Evolutionary conservation across 2,888 invertebrate genomes (phyloP), one percentile per base, ranked within the genome.

Genomic region (Archips crataeganus): DNA sequence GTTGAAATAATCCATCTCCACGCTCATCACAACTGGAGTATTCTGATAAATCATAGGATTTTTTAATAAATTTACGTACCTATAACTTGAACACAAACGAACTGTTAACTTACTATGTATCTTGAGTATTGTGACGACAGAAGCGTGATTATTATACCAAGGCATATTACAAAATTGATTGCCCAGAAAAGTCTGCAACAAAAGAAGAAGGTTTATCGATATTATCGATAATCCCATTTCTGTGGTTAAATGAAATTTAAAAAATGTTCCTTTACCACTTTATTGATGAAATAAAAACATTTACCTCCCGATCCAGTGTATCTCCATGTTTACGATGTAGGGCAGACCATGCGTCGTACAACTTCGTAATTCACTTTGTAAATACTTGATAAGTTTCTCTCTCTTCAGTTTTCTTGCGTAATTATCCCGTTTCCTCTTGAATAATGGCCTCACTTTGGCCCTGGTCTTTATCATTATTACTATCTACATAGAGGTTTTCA

Each of bases 1-100:
- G 74, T 96, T 95, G 78, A 96, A 95, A 80, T 96, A 95, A 84
- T 97, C 96, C 81, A 96, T 95, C 85, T 97, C 97, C 87, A 97
- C 96, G 62, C 96, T 96, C 84, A 96, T 96, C 15, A 97, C 96
- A 71, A 95, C 95, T 10, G 97, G 97, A 70, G 96, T 95, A 79
- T 95, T 95, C 92, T 95, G 92, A 76, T 77, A 80, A 72, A 73
- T 71, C 9, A 70, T 60, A 51, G 15, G 23, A 47, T 34, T 47
- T 42, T 9, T 45, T 62, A 4, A 42, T 47, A n/a, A 32, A 11
- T 23, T 23, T 32, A 13, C 1, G 5, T 8, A 62, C 9, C 4
- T 11, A n/a, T 60, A 36, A 1, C 2, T 13, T 10, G 0, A 42
- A 45, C 11, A 36, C 4, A 11, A 2, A 63, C 23, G 5, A 62